Conservation (phyloP, 2,797 vertebrate genomes). For the Enteromius argenteus region DNA sequence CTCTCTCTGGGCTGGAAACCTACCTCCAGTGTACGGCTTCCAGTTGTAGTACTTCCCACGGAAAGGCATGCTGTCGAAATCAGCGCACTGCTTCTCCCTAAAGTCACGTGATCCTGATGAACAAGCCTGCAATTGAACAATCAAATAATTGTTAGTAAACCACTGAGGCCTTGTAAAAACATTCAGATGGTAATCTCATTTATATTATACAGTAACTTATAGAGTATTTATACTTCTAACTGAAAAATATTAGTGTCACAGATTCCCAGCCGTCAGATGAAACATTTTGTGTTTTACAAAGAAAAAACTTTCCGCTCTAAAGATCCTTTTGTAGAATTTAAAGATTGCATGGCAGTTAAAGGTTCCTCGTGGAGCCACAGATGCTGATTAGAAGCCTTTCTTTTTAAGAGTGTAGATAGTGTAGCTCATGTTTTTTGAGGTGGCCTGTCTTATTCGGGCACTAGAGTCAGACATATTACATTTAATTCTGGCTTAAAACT, state of each 20-base stretch:
- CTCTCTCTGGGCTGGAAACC: conserved; percentile 59
- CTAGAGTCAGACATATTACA: not conserved
- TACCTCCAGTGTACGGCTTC: conserved; percentile 99
- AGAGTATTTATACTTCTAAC: not conserved
- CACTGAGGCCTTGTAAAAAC: conserved; percentile 2
- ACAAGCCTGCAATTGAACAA: conserved; percentile 81
- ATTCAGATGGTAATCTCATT: not conserved
- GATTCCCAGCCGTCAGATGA: not conserved
- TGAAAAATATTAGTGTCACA: not conserved
- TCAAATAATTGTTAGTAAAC: not conserved
- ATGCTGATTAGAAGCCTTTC: not conserved
- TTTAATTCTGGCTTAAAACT: conserved; percentile 8
- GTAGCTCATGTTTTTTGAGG: not conserved
- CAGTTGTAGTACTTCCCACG: conserved; percentile 99
- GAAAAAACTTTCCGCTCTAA: not conserved
- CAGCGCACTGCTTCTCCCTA: conserved; percentile 96
- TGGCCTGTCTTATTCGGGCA: not conserved
- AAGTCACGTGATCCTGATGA: conserved; percentile 90
- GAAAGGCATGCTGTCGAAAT: conserved; percentile 97
- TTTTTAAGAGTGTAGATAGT: not conserved
- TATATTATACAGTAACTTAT: not conserved
- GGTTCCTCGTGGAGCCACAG: not conserved
- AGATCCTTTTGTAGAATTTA: not conserved
- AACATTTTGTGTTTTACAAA: not conserved
- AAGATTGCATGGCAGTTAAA: not conserved